Evolutionary conservation across 2,113 vertebrate genomes (phyloP).

Genomic region (Thinocorus orbignyianus): DNA sequence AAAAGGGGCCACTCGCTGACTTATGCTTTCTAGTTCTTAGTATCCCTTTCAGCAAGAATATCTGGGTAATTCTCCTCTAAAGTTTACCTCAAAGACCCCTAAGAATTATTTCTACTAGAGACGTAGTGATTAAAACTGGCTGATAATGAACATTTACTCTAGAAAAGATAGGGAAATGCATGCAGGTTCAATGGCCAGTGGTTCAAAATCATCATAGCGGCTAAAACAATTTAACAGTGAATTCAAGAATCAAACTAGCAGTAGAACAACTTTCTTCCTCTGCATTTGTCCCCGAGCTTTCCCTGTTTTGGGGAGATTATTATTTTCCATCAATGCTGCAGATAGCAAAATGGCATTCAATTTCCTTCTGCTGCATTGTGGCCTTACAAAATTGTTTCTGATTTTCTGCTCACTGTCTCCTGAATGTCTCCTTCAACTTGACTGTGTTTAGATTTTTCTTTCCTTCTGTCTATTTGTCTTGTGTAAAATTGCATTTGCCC

Average conservation of each 20-base stretch:
- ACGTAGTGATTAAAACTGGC: not conserved
- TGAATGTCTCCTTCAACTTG: not conserved
- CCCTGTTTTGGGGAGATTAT: not conserved
- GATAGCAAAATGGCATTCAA: slow-evolving; percentile 1
- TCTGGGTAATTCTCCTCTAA: not conserved
- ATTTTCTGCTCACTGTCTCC: slow-evolving; percentile 37
- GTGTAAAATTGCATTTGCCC: slow-evolving; percentile 2
- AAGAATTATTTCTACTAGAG: not conserved
- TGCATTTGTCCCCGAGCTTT: not conserved
- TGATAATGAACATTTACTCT: not conserved
- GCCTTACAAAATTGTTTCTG: slow-evolving; percentile 22
- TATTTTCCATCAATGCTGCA: not conserved
- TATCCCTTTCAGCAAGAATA: not conserved
- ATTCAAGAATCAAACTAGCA: not conserved
- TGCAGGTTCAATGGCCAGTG: not conserved
- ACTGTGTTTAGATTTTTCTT: slow-evolving; percentile 30
- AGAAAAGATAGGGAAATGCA: not conserved
- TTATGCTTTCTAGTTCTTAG: not conserved
- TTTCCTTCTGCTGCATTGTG: not conserved
- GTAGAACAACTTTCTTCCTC: not conserved
- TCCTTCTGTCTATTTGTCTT: not conserved
- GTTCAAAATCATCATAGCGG: not conserved
- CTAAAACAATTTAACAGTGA: not conserved
- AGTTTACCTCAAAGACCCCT: not conserved
- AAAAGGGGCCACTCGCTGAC: not conserved